phyloP scores from a whole-genome alignment of 2,113 vertebrate genomes.

The Todiramphus saurophagus region DNA sequence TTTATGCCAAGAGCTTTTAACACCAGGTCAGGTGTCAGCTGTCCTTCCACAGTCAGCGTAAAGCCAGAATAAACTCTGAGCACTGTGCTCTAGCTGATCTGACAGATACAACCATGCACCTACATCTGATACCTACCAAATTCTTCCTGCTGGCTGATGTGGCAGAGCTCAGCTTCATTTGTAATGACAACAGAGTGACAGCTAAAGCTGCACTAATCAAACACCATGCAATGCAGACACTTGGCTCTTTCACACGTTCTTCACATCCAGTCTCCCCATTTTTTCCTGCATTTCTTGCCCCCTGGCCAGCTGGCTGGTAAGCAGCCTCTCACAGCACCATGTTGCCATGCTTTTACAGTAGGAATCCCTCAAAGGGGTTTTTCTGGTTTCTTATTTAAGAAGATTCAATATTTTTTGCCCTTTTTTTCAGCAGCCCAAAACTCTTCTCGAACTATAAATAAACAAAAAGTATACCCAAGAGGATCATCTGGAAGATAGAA shows the following conservation, averaged over 20 bases:
- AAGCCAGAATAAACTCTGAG: background rate
- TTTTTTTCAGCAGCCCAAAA: background rate
- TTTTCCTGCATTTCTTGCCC: background rate
- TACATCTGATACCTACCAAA: background rate
- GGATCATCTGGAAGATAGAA: background rate
- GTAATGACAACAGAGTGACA: background rate
- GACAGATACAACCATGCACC: background rate
- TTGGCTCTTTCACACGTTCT: background rate
- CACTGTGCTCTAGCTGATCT: background rate
- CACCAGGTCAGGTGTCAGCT: background rate
- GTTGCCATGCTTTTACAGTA: background rate
- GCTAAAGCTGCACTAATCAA: background rate
- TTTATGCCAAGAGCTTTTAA: background rate
- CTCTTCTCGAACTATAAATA: background rate
- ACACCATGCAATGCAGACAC: background rate
- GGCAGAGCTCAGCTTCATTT: background rate
- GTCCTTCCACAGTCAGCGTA: background rate
- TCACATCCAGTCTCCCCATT: background rate
- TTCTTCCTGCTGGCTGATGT: background rate
- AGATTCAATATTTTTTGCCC: rapidly evolving
- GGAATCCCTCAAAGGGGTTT: background rate
- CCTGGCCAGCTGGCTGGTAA: background rate
- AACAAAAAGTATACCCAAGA: background rate
- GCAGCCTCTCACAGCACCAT: background rate
- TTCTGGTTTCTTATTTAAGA: background rate